Conservation (phyloP, 2,797 vertebrate species). For the Dicrostonyx torquatus region DNA sequence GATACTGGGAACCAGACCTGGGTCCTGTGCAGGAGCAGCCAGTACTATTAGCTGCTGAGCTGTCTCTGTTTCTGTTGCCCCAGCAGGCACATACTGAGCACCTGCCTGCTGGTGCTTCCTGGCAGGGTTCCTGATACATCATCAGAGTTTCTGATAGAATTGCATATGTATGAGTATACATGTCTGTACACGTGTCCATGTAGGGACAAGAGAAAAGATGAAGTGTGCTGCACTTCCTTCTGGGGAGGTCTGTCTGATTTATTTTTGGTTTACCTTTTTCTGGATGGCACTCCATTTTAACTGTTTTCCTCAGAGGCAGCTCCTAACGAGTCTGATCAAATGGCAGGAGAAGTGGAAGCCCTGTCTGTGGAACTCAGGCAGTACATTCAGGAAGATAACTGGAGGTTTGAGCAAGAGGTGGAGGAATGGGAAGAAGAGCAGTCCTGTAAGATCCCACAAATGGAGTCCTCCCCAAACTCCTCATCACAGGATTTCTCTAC, state of each 20-base stretch:
- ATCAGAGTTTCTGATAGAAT: not conserved
- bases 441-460: conserved; percentile 91
- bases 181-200: not conserved
- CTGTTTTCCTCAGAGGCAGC: conserved; percentile 57
- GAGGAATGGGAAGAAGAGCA: conserved; percentile 95
- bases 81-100: not conserved
- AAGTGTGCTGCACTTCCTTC: not conserved
- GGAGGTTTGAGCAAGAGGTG: conserved; percentile 94
- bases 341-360: conserved; percentile 89
- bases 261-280: not conserved
- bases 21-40: not conserved
- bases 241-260: not conserved
- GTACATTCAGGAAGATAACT: conserved; percentile 94
- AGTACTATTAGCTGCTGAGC: not conserved
- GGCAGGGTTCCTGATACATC: not conserved
- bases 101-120: not conserved
- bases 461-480: conserved; percentile 83
- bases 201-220: not conserved
- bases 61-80: not conserved
- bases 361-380: conserved; percentile 89
- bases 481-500: conserved; percentile 82
- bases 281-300: not conserved
- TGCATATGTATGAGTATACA: not conserved
- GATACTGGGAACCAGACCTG: not conserved
- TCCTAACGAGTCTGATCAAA: conserved; percentile 84